Evolutionary conservation across 2,888 invertebrate genomes (phyloP).

Genomic region (Volucella inflata): DNA sequence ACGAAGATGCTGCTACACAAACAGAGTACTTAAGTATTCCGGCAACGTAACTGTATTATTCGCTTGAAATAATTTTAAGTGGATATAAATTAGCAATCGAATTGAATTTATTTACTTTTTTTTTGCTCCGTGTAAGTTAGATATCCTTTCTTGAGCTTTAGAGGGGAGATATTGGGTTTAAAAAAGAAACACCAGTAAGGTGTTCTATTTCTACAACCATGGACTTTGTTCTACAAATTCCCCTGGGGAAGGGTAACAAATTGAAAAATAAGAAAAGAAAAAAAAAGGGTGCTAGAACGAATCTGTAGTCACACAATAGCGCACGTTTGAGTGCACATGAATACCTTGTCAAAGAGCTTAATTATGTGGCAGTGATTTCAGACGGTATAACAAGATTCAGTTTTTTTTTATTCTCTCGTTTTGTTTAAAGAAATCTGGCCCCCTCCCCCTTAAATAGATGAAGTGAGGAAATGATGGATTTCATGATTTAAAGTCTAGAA

Average conservation of each 20-base stretch:
- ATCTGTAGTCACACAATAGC: slow-evolving; percentile 43
- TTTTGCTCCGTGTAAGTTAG: not conserved
- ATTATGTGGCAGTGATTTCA: slow-evolving; percentile 50
- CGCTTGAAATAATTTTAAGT: slow-evolving; percentile 70
- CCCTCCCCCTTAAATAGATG: too few species aligned
- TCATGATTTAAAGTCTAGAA: too few species aligned
- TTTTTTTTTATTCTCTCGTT: not conserved
- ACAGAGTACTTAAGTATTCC: slow-evolving; percentile 60
- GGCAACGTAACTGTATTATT: slow-evolving; percentile 65
- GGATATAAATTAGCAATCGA: slow-evolving; percentile 68
- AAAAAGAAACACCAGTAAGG: too few species aligned
- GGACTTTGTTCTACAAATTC: not conserved
- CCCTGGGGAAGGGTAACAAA: not conserved
- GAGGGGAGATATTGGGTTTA: not conserved
- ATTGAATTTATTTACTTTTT: slow-evolving; percentile 60
- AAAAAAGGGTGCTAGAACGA: slow-evolving; percentile 27
- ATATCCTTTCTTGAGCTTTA: not conserved
- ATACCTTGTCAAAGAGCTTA: slow-evolving; percentile 46
- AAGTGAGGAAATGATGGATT: too few species aligned
- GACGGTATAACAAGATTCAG: slow-evolving; percentile 8
- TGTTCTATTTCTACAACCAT: not conserved
- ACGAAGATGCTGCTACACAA: slow-evolving; percentile 17
- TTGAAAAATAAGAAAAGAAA: slow-evolving; percentile 5
- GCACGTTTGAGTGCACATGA: slow-evolving; percentile 55
- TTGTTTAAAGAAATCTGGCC: not conserved